Evolutionary conservation across 1,140 invertebrate genomes (phyloP).

Genomic region (Drosophila sucinea): DNA sequence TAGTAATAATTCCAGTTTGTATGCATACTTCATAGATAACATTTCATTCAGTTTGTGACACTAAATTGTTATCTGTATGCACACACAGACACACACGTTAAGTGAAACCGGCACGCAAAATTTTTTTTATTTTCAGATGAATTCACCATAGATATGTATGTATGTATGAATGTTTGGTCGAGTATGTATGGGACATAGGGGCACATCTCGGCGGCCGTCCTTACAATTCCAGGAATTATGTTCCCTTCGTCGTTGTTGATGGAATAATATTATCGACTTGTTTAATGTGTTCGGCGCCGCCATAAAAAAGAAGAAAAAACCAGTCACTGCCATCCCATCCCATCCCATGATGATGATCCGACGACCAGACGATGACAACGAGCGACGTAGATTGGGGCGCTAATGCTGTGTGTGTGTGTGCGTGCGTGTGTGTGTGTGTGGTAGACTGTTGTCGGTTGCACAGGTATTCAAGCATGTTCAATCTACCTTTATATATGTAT

Average conservation of each 20-base stretch:
- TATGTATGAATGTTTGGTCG: slow-evolving; percentile 1
- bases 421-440: slow-evolving; percentile 27
- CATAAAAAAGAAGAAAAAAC: slow-evolving; percentile 62
- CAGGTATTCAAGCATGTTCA: background rate
- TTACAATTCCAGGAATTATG: slow-evolving; percentile 75
- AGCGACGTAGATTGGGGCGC: slow-evolving; percentile 23
- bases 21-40: slow-evolving; percentile 6
- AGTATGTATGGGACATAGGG: slow-evolving; percentile 20
- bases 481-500: slow-evolving; percentile 23
- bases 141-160: slow-evolving; percentile 31
- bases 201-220: slow-evolving; percentile 43
- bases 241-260: slow-evolving; percentile 64
- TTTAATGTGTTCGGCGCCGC: slow-evolving; percentile 77
- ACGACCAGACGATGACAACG: slow-evolving; percentile 54
- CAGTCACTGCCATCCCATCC: slow-evolving; percentile 54
- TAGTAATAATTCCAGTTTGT: slow-evolving; percentile 9
- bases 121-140: background rate
- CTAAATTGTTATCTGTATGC: slow-evolving; percentile 1
- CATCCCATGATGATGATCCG: slow-evolving; percentile 53
- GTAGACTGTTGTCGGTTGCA: slow-evolving; percentile 25
- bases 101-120: slow-evolving; percentile 13
- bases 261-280: slow-evolving; percentile 77
- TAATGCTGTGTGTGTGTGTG: slow-evolving; percentile 30
- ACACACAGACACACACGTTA: slow-evolving; percentile 1
- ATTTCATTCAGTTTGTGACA: slow-evolving; percentile 1